Conservation (phyloP, 2,888 invertebrate genomes). For the Lobophora halterata region DNA sequence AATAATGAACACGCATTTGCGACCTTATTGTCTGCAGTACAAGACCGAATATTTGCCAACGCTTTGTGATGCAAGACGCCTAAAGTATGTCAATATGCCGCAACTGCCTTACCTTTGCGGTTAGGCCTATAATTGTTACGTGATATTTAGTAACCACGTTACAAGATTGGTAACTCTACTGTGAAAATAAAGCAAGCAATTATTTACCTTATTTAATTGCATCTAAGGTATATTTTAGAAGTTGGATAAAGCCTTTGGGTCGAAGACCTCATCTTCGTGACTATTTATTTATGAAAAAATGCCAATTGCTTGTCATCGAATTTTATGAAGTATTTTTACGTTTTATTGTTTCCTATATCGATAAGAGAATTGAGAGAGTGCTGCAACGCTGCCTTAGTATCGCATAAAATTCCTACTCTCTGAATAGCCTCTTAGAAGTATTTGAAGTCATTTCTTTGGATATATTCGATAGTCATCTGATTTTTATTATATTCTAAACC, state of each 20-base stretch:
- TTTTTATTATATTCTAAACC: conserved; percentile 8
- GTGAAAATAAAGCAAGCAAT: conserved; percentile 21
- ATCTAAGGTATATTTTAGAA: background rate
- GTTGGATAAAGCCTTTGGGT: conserved; percentile 33
- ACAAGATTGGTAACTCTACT: conserved; percentile 42
- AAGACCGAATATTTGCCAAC: conserved; percentile 16
- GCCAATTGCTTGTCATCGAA: conserved; percentile 31
- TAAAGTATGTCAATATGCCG: conserved; percentile 54
- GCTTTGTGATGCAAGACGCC: conserved; percentile 37
- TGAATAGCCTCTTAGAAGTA: no score
- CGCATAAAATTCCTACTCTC: no score
- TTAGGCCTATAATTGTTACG: conserved; percentile 49
- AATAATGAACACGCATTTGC: conserved; percentile 9
- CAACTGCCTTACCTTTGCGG: conserved; percentile 39
- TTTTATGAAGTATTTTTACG: conserved; percentile 9
- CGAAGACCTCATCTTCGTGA: conserved; percentile 36
- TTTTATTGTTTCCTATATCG: no score
- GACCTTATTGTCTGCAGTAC: conserved; percentile 12
- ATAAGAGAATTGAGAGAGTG: no score
- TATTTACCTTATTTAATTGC: conserved; percentile 21
- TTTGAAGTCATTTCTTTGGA: no score
- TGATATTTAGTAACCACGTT: conserved; percentile 43
- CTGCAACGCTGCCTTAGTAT: no score
- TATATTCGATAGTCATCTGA: background rate
- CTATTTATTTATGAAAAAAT: conserved; percentile 24